Conservation (phyloP, 2,888 invertebrate species). For the Coecobrya sp. region DNA sequence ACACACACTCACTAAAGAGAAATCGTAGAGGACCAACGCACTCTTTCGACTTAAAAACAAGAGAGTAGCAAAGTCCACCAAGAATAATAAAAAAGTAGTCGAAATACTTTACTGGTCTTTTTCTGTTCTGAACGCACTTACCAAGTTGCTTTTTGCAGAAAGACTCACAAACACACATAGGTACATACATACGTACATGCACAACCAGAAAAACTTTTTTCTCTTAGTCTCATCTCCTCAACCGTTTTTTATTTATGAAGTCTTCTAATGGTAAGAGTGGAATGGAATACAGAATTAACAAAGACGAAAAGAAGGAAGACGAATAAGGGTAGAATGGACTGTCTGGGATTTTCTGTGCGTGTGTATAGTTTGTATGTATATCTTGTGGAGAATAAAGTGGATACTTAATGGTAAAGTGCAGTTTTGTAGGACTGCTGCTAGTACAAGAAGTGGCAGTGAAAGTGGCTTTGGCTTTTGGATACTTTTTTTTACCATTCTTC, state of each 20-base stretch:
- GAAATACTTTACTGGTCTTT: constrained; percentile 22
- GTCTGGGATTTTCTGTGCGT: not conserved
- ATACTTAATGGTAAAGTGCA: constrained; percentile 45
- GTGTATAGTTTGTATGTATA: not conserved
- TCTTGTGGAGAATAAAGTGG: constrained; percentile 13
- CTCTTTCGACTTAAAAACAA: not conserved
- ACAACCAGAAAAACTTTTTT: not conserved
- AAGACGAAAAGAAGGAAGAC: not conserved
- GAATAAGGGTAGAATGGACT: constrained; percentile 34
- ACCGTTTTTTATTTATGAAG: constrained; percentile 60
- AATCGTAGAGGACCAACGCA: constrained; percentile 1
- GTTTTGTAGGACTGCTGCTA: not conserved
- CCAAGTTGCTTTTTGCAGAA: not conserved
- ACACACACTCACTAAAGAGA: constrained; percentile 2
- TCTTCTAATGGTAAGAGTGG: constrained; percentile 44
- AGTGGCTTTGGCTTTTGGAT: constrained; percentile 4
- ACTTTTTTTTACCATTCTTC: constrained; percentile 25
- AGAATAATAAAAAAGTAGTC: constrained; percentile 12
- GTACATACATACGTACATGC: not conserved
- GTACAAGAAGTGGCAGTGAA: constrained; percentile 26
- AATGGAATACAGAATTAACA: constrained; percentile 46
- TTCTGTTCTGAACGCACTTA: constrained; percentile 22
- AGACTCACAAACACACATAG: not conserved
- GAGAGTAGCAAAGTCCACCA: constrained; percentile 27
- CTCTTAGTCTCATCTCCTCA: not conserved